A percentile compares a stretch with the other conserved stretches of the same genome.
phyloP scores from a whole-genome alignment of 1,140 invertebrate species.

The Brachionus koreanus region DNA sequence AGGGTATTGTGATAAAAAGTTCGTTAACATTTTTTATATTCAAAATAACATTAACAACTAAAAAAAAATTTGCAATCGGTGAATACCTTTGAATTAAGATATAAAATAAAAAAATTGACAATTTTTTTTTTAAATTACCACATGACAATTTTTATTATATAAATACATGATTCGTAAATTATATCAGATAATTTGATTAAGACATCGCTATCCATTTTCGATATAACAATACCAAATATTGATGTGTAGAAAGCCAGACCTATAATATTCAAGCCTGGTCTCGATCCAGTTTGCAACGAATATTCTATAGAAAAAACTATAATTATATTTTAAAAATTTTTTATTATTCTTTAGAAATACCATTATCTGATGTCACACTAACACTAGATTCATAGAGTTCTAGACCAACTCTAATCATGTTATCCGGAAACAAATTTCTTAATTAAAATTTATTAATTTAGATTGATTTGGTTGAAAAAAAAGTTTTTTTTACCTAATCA shows the following conservation, averaged over 20 bases:
- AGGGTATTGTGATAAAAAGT: slow-evolving; percentile 77
- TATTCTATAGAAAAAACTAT: slow-evolving; percentile 36
- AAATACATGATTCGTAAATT: slow-evolving; percentile 47
- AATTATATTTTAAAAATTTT: background rate
- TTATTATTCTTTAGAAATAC: slow-evolving; percentile 38
- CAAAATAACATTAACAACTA: slow-evolving; percentile 81
- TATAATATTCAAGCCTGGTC: slow-evolving; percentile 48
- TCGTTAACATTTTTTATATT: slow-evolving; percentile 77
- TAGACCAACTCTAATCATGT: background rate
- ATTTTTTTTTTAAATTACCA: slow-evolving; percentile 14
- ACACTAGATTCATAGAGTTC: background rate
- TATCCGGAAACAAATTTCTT: slow-evolving; percentile 20
- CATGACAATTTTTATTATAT: slow-evolving; percentile 44
- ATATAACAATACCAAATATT: slow-evolving; percentile 47
- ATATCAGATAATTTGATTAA: slow-evolving; percentile 47
- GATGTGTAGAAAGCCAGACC: slow-evolving; percentile 48
- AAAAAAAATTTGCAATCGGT: slow-evolving; percentile 81
- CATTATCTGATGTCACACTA: background rate
- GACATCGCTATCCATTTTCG: slow-evolving; percentile 45
- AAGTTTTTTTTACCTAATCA: background rate
- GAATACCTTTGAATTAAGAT: slow-evolving; percentile 68
- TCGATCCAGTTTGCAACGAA: background rate
- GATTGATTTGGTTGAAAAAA: background rate
- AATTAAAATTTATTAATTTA: background rate
- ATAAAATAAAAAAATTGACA: background rate